These are phyloP conservation scores for Scaptomyza montana DNA, from an alignment of 1,140 invertebrate species.

Conservation along the genomic window DNA sequence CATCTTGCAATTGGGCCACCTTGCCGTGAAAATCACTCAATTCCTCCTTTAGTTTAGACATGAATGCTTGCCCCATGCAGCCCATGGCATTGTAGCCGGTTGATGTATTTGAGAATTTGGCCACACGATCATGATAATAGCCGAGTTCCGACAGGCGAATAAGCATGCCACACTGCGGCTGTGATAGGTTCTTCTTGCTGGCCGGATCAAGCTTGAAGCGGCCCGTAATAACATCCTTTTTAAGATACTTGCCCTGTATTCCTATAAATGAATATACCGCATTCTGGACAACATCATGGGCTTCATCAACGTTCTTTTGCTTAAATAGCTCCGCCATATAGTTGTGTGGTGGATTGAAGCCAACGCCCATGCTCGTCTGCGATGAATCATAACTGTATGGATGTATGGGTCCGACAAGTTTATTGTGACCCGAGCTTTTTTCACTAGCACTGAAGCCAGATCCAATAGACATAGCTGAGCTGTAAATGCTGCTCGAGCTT, in stretches of 20 bases:
- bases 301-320: constrained; percentile 46
- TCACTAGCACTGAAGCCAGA: not conserved
- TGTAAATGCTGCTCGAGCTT: constrained; percentile 1
- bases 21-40: constrained; percentile 94
- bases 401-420: not conserved
- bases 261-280: constrained; percentile 93
- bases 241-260: constrained; percentile 90
- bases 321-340: constrained; percentile 20
- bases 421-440: not conserved
- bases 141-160: constrained; percentile 93
- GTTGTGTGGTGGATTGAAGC: constrained; percentile 5
- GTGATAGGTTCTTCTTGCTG: constrained; percentile 83
- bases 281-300: constrained; percentile 87
- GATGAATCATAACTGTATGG: constrained; percentile 35
- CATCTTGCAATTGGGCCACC: constrained; percentile 93
- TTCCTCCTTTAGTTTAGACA: constrained; percentile 92
- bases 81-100: constrained; percentile 87
- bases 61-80: constrained; percentile 93
- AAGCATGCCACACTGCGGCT: constrained; percentile 86
- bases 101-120: constrained; percentile 88
- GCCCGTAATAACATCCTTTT: constrained; percentile 87
- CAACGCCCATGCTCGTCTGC: constrained; percentile 3
- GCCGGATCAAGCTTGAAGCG: constrained; percentile 88
- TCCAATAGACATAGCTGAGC: not conserved
- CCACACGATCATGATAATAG: constrained; percentile 90